phyloP scores from a whole-genome alignment of 37 sponge, comb jelly and placozoan species.

The Lycopodina hypogea region DNA sequence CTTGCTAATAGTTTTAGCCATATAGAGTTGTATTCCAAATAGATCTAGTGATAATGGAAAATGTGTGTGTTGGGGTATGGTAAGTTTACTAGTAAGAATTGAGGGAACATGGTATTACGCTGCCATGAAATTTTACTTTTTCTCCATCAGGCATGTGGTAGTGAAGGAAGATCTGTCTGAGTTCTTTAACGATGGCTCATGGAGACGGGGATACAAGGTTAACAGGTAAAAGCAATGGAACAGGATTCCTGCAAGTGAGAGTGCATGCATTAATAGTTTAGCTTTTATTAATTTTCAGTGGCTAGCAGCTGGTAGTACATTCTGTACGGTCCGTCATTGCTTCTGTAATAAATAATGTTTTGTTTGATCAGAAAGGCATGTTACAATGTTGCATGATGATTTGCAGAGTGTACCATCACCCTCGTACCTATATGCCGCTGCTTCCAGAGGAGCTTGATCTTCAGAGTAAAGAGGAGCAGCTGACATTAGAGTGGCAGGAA shows the following conservation, averaged over 20 bases:
- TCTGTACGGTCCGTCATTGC: too few relatives aligned
- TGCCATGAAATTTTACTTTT: not conserved
- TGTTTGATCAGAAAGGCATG: too few relatives aligned
- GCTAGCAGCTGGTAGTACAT: too few relatives aligned
- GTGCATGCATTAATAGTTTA: not conserved
- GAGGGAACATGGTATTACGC: too few relatives aligned
- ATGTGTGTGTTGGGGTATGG: too few relatives aligned
- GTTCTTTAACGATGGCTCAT: slow-evolving; percentile 49
- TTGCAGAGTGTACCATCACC: slow-evolving; percentile 61
- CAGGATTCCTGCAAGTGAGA: not conserved
- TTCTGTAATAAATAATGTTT: too few relatives aligned
- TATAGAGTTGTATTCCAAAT: too few relatives aligned
- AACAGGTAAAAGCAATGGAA: slow-evolving; percentile 27
- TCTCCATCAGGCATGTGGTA: slow-evolving; percentile 3
- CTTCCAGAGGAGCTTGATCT: slow-evolving; percentile 56
- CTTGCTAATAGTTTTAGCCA: too few relatives aligned
- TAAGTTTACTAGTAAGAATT: too few relatives aligned
- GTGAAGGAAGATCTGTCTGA: slow-evolving; percentile 45
- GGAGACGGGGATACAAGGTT: slow-evolving; percentile 45
- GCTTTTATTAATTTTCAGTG: not conserved
- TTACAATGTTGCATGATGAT: not conserved
- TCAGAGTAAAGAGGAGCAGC: slow-evolving; percentile 68
- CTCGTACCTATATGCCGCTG: slow-evolving; percentile 62
- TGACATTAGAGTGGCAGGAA: slow-evolving; percentile 47
- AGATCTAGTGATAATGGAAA: too few relatives aligned